These are phyloP conservation scores for Astreopora myriophthalma DNA, from an alignment of 64 coral and sea anemone species.

Conservation along the genomic window DNA sequence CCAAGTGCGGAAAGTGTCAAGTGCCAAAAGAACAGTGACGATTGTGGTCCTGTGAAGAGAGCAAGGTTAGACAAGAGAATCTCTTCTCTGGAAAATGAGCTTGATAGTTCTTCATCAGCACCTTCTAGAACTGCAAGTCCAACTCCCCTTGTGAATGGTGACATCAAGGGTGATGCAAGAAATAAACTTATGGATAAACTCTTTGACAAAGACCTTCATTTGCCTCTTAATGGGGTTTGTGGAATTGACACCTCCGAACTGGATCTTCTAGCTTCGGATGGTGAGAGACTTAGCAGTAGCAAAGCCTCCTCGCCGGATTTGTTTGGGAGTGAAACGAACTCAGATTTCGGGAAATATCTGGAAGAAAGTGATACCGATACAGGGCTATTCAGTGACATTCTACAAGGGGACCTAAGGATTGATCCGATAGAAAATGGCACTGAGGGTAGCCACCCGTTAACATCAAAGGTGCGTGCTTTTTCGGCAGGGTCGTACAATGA, in stretches of 20 bases:
- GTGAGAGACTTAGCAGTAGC: conserved; percentile 63
- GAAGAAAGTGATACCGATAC: conserved; percentile 81
- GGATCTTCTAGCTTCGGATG: conserved; percentile 59
- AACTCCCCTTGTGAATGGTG: conserved; percentile 65
- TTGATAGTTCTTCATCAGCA: conserved; percentile 19
- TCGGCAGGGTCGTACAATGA: not conserved
- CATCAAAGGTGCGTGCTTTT: not conserved
- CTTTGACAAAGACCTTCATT: conserved; percentile 61
- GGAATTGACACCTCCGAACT: conserved; percentile 63
- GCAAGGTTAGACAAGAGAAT: conserved; percentile 55
- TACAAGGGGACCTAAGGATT: conserved; percentile 69
- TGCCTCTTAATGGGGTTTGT: conserved; percentile 73
- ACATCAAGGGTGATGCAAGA: conserved; percentile 37
- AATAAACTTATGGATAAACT: conserved; percentile 80
- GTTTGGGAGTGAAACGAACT: conserved; percentile 76
- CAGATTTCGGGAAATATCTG: conserved; percentile 77
- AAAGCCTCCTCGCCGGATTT: conserved; percentile 67
- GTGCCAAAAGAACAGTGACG: conserved; percentile 28
- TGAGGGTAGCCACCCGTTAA: not conserved
- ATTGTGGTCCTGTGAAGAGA: conserved; percentile 56
- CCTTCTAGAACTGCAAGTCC: conserved; percentile 41
- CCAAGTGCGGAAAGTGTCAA: conserved; percentile 15
- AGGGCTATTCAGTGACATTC: conserved; percentile 70
- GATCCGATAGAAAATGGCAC: conserved; percentile 60
- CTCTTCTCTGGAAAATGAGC: conserved; percentile 57